Percentiles rank a stretch among this genome's conserved stretches.
phyloP scores from a whole-genome alignment of 2,113 vertebrate species.

The Chascanopsetta lugubris region DNA sequence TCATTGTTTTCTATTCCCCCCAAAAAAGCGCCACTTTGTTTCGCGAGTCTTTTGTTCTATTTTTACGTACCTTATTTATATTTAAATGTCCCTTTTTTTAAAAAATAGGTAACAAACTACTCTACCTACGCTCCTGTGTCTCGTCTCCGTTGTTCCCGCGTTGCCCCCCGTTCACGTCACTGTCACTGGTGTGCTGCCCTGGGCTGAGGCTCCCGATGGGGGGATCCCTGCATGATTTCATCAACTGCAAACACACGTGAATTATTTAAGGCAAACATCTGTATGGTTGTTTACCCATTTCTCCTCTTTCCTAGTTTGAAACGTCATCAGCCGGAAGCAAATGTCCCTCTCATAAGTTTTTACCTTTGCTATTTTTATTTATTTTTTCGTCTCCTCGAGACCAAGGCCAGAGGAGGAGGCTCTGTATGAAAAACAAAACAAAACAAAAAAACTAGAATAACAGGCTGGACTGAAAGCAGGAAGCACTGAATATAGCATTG shows the following conservation, averaged over 20 bases:
- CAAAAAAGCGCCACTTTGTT: background rate
- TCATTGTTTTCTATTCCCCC: background rate
- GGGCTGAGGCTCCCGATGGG: background rate
- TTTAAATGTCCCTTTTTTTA: no score
- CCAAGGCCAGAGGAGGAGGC: background rate
- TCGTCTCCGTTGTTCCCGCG: no score
- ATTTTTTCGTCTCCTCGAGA: background rate
- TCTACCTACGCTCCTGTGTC: no score
- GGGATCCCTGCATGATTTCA: background rate
- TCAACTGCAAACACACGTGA: background rate
- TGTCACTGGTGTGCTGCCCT: background rate
- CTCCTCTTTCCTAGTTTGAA: background rate
- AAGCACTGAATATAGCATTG: no score
- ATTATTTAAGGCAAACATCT: background rate
- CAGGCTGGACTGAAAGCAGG: no score
- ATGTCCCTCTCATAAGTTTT: background rate
- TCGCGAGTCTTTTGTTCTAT: background rate
- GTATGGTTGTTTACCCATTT: background rate
- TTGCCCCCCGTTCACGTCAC: background rate
- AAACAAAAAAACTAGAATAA: no score
- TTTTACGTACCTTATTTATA: background rate
- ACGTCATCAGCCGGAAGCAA: background rate
- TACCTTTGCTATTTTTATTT: background rate
- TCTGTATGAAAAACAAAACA: background rate
- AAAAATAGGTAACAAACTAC: background rate